Evolutionary conservation across 2,797 vertebrate genomes (phyloP).

Genomic region (Brachyrhaphis roseni): DNA sequence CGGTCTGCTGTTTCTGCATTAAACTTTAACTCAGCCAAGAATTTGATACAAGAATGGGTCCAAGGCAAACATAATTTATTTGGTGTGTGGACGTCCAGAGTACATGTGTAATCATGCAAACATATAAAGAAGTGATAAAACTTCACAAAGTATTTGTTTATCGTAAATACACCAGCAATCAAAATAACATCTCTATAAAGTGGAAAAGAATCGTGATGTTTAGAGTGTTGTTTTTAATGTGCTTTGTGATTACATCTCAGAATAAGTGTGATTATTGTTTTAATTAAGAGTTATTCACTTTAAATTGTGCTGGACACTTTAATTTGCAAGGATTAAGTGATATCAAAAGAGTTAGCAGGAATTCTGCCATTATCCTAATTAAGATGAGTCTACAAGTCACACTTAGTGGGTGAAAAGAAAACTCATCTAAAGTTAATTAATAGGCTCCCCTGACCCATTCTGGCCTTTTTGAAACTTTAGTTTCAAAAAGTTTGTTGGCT

Average conservation of each 20-base stretch:
- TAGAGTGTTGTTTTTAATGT: slow-evolving; percentile 13
- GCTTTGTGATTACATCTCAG: slow-evolving; percentile 8
- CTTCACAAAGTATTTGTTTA: slow-evolving; percentile 7
- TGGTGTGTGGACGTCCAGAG: not conserved
- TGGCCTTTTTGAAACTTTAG: slow-evolving; percentile 4
- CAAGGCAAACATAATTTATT: slow-evolving; percentile 20
- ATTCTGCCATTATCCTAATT: slow-evolving; percentile 7
- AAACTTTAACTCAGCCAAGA: slow-evolving; percentile 5
- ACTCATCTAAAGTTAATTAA: slow-evolving; percentile 11
- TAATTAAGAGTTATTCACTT: slow-evolving; percentile 16
- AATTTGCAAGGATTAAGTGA: slow-evolving; percentile 13
- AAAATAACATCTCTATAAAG: slow-evolving; percentile 29
- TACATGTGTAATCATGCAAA: slow-evolving; percentile 4
- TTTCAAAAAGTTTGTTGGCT: slow-evolving; percentile 18
- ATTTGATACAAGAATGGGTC: slow-evolving; percentile 6
- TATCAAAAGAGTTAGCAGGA: slow-evolving; percentile 8
- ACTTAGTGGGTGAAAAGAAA: slow-evolving; percentile 6
- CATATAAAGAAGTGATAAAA: slow-evolving; percentile 14
- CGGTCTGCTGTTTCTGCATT: slow-evolving; percentile 25
- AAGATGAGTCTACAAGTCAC: slow-evolving; percentile 12
- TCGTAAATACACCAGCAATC: slow-evolving; percentile 29
- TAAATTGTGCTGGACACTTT: not conserved
- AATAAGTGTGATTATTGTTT: slow-evolving; percentile 9
- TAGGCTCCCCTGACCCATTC: slow-evolving; percentile 12
- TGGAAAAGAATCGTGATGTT: not conserved